These are phyloP conservation scores for Solenopsis invicta DNA, from an alignment of 1,140 invertebrate genomes.

Conservation along the genomic window DNA sequence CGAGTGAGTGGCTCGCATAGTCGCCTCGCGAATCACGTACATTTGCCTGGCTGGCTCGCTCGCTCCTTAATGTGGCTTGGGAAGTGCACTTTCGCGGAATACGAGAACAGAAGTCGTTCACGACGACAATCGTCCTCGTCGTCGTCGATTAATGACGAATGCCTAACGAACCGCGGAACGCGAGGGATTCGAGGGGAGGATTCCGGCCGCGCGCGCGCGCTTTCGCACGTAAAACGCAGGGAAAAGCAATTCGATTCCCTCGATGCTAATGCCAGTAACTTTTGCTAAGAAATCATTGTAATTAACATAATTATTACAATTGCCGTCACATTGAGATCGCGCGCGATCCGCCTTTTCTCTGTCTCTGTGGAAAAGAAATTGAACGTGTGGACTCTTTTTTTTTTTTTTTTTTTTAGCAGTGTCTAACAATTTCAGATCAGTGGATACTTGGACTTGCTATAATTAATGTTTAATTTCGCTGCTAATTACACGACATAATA, in stretches of 20 bases:
- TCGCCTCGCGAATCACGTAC: slow-evolving; percentile 52
- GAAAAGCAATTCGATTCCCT: background rate
- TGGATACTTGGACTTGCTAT: background rate
- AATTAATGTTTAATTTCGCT: slow-evolving; percentile 4
- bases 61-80: slow-evolving; percentile 42
- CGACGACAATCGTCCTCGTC: slow-evolving; percentile 46
- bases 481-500: background rate
- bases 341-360: background rate
- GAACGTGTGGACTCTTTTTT: no score
- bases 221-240: background rate
- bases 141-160: slow-evolving; percentile 72
- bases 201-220: slow-evolving; percentile 1
- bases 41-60: slow-evolving; percentile 28
- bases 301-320: slow-evolving; percentile 15
- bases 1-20: slow-evolving; percentile 28
- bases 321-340: background rate
- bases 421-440: no score
- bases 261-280: background rate
- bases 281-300: slow-evolving; percentile 1
- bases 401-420: no score
- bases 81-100: slow-evolving; percentile 53
- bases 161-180: slow-evolving; percentile 69
- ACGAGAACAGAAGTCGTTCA: slow-evolving; percentile 45
- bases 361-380: no score
- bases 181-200: background rate